These are phyloP conservation scores for Pogonophryne albipinna DNA, from an alignment of 2,797 vertebrate species.

Conservation along the genomic window DNA sequence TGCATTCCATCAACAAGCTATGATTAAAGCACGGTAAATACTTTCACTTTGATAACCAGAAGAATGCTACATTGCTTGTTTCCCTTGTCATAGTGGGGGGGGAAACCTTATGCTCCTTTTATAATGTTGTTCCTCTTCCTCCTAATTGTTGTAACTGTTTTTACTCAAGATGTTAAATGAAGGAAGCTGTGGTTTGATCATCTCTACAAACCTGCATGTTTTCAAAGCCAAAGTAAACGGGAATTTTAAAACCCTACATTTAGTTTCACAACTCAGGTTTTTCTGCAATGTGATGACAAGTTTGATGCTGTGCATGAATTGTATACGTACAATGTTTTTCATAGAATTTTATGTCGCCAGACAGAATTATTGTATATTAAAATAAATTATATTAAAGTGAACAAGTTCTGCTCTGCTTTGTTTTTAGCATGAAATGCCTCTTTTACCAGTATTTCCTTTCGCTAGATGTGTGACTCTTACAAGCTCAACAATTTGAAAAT, in stretches of 20 bases:
- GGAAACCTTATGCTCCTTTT: neutral
- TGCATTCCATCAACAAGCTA: neutral
- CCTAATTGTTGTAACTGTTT: neutral
- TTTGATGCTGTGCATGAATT: constrained; percentile 11
- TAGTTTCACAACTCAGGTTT: constrained; percentile 15
- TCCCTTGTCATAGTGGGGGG: neutral
- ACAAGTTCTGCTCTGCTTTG: neutral
- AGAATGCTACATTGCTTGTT: neutral
- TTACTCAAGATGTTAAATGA: neutral
- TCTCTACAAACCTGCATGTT: neutral
- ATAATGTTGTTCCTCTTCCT: neutral
- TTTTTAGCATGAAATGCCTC: neutral
- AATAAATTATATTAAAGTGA: constrained; percentile 1
- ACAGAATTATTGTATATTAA: constrained; percentile 5
- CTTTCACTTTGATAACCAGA: neutral
- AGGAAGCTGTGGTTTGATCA: neutral
- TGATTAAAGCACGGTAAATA: neutral
- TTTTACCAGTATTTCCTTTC: neutral
- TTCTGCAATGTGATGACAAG: neutral
- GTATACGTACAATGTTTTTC: neutral
- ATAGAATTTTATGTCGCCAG: neutral
- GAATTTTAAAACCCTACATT: neutral
- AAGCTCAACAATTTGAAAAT: neutral
- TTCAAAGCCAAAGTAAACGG: neutral
- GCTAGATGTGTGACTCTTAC: neutral